Conservation (phyloP, 92 coral and sea anemone genomes). For the Epizoanthus scotinus region DNA sequence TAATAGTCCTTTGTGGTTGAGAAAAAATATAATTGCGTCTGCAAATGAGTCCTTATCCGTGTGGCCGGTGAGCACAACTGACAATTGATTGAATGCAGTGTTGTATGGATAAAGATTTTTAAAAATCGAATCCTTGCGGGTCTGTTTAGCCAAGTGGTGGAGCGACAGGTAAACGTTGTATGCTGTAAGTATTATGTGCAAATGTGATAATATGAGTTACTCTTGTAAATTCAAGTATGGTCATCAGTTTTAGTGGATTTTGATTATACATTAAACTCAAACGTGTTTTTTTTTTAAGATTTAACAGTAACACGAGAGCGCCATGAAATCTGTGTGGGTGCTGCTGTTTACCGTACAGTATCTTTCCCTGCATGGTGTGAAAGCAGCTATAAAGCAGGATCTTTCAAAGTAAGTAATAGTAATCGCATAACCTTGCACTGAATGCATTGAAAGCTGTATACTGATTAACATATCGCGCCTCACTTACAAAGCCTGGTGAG, state of each 20-base stretch:
- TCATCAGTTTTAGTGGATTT: not conserved
- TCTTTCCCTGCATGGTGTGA: not conserved
- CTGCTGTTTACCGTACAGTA: not conserved
- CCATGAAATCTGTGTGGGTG: slow-evolving; percentile 13
- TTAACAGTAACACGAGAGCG: not conserved
- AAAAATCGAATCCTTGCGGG: too few relatives aligned
- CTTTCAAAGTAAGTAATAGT: slow-evolving; percentile 31
- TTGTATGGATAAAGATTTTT: too few relatives aligned
- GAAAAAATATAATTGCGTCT: too few relatives aligned
- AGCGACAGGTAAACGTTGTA: too few relatives aligned
- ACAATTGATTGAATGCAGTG: too few relatives aligned
- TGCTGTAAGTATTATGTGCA: too few relatives aligned
- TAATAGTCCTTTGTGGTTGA: too few relatives aligned
- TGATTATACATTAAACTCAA: slow-evolving; percentile 2
- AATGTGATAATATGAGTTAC: too few relatives aligned
- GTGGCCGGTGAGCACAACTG: too few relatives aligned
- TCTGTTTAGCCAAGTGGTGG: too few relatives aligned
- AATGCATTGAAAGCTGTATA: not conserved
- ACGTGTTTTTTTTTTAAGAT: not conserved
- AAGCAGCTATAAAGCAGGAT: slow-evolving; percentile 36
- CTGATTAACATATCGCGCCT: slow-evolving; percentile 13
- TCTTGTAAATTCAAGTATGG: not conserved
- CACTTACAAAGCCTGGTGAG: not conserved
- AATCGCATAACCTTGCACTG: not conserved
- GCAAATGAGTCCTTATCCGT: too few relatives aligned